Evolutionary conservation across 2,888 invertebrate genomes (phyloP), one percentile per base, ranked within the genome.

Genomic region (Bedellia somnulentella): DNA sequence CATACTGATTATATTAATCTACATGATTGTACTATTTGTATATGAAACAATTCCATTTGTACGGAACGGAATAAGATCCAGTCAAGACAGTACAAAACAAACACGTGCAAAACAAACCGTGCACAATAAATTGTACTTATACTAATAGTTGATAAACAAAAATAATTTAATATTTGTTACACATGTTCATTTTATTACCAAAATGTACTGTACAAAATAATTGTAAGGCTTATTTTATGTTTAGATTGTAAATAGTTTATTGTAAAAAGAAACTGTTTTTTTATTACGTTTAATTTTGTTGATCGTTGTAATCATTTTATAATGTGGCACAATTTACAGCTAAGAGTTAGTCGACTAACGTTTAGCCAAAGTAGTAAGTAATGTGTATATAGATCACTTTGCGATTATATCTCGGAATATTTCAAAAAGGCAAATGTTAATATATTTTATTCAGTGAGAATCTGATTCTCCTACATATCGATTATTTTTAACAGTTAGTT

Each of bases 321-420:
- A 45, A 55, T 51, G 70, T 49, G 68, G 71, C 73, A 75, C 73
- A 70, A 71, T 57, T 48, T 63, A 66, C 52, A 39, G 25, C 71
- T 70, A 67, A 62, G 47, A 52, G 50, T 68, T 66, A 66, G 50
- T 67, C 73, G n/a, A n/a, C 70, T 53, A 57, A 70, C 61, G 55
- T 68, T 68, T 75, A 75, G 73, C 73, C 73, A 75, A 75, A 75
- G 68, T 73, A 73, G 68, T 50, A 24, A 43, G 54, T 60, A 54
- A 59, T 52, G 44, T 75, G 73, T 71, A 75, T 46, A 75, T 73
- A 71, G 39, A 35, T 56, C 58, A 63, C 60, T 48, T 55, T 70
- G 64, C 57, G 49, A 60, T 49, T 22, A 27, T 10, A 16, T 14
- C 46, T 46, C 53, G 45, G 47, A n/a, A n/a, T n/a, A n/a, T n/a